Evolutionary conservation across 2,888 invertebrate genomes (phyloP).

Genomic region (Tiliacea aurago): DNA sequence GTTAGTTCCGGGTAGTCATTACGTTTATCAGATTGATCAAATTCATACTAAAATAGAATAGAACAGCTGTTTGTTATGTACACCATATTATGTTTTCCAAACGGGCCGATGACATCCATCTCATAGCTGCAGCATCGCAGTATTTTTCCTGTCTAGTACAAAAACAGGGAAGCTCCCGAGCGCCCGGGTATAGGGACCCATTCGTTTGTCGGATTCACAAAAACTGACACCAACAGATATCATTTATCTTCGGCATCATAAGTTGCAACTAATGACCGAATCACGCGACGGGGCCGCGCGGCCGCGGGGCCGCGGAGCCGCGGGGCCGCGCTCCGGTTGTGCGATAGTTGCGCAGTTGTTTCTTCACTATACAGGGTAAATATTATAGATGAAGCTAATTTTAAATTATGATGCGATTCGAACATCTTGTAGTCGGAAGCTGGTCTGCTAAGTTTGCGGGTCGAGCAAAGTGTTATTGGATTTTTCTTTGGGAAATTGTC

Average conservation of each 20-base stretch:
- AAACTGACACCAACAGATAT: constrained; percentile 67
- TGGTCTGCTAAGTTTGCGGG: background rate
- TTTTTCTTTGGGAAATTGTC: background rate
- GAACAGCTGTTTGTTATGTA: too few species aligned
- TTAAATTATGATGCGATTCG: background rate
- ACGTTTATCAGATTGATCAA: constrained; percentile 2
- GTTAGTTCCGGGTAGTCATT: background rate
- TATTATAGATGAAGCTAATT: background rate
- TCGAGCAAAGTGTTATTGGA: background rate
- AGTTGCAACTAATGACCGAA: constrained; percentile 44
- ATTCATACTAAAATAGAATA: background rate
- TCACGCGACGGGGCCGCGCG: constrained; percentile 19
- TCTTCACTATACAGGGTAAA: background rate
- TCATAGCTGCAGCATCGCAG: background rate
- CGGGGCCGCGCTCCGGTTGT: background rate
- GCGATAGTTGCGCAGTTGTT: constrained; percentile 11
- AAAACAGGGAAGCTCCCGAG: constrained; percentile 32
- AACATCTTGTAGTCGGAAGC: background rate
- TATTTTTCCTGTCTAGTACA: constrained; percentile 25
- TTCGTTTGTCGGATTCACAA: constrained; percentile 58
- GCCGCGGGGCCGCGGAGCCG: too few species aligned
- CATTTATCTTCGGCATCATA: constrained; percentile 67
- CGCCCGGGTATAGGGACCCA: constrained; percentile 14
- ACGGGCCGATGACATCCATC: background rate
- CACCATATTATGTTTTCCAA: too few species aligned